Base-by-base conservation (phyloP, 2,888 invertebrate genomes). In the Andrena flavipes region DNA sequence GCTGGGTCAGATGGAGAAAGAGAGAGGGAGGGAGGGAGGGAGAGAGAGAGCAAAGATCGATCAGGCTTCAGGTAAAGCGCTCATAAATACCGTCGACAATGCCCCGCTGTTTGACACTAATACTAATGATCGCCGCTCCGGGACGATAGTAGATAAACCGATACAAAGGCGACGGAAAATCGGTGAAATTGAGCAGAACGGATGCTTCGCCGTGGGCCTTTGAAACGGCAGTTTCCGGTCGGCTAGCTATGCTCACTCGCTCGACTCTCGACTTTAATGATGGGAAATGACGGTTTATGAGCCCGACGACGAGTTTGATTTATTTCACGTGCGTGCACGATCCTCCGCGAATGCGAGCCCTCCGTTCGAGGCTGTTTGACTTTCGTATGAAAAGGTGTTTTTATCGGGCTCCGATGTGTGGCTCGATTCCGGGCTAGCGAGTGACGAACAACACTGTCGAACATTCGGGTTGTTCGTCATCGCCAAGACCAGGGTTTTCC, bases 151-250 rank as follows among this genome's bases (percentile, higher is more conserved):
- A 80, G 92, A 92, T 92, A 90, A 90, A 89, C 89, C 88, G 90
- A 89, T 88, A 92, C 91, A 92, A 92, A 91, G 88, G 89, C 88
- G 85, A 88, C 78, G 87, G 90, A 89, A 92, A 92, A 92, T 92
- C 91, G 91, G 93, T 92, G 92, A 93, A 93, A 93, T 93, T 93
- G 93, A 92, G 93, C 92, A 91, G 92, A 91, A 91, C 90, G 89
- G 87, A 89, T 84, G 80, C 80, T 81, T 72, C 89, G 79, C 78
- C 85, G 85, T 88, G 80, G 82, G 84, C 84, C 89, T 91, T 92
- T 91, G 89, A 90, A 91, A 88, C 81, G 88, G 67, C 78, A 90
- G 87, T 92, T 91, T 91, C 89, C 91, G 92, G 82, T 89, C 86
- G 91, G 90, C 87, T 92, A 82, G 86, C 84, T 56, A 23, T 20